These are phyloP conservation scores for Drosophila peninsularis DNA, from an alignment of 2,888 invertebrate genomes.

Conservation along the genomic window DNA sequence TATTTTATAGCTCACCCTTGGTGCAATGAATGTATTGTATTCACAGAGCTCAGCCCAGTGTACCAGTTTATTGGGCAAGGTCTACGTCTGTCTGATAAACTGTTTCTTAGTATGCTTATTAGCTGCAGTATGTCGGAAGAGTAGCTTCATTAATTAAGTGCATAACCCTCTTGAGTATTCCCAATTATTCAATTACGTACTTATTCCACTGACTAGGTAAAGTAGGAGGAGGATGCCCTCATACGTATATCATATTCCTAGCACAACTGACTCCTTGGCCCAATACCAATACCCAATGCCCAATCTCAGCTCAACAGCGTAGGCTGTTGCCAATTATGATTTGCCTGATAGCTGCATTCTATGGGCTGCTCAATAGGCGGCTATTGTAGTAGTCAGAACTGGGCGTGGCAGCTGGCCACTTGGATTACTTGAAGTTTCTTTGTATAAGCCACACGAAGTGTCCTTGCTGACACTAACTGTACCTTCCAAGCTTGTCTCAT, in stretches of 20 bases:
- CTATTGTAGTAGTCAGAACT: constrained; percentile 9
- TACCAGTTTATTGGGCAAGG: constrained; percentile 18
- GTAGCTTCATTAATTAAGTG: constrained; percentile 33
- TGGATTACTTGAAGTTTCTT: constrained; percentile 2
- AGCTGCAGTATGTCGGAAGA: constrained; percentile 46
- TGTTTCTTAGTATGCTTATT: constrained; percentile 54
- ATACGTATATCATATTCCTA: constrained; percentile 13
- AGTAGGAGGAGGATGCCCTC: not conserved
- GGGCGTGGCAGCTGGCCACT: constrained; percentile 6
- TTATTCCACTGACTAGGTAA: constrained; percentile 1
- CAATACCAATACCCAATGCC: constrained; percentile 3
- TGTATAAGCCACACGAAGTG: constrained; percentile 30
- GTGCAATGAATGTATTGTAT: too few relatives aligned
- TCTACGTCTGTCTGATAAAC: not conserved
- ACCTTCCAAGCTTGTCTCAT: constrained; percentile 53
- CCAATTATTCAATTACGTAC: constrained; percentile 7
- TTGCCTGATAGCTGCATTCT: not conserved
- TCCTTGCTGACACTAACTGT: constrained; percentile 20
- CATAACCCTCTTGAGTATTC: constrained; percentile 16
- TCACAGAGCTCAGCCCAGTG: constrained; percentile 29
- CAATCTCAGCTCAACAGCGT: constrained; percentile 66
- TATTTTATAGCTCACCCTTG: too few relatives aligned
- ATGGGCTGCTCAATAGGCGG: constrained; percentile 8
- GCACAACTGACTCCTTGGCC: constrained; percentile 19
- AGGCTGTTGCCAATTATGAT: constrained; percentile 57